Evolutionary conservation across 2,113 vertebrate genomes (phyloP), one percentile per base, ranked within the genome.

Genomic region (Panthera leo): DNA sequence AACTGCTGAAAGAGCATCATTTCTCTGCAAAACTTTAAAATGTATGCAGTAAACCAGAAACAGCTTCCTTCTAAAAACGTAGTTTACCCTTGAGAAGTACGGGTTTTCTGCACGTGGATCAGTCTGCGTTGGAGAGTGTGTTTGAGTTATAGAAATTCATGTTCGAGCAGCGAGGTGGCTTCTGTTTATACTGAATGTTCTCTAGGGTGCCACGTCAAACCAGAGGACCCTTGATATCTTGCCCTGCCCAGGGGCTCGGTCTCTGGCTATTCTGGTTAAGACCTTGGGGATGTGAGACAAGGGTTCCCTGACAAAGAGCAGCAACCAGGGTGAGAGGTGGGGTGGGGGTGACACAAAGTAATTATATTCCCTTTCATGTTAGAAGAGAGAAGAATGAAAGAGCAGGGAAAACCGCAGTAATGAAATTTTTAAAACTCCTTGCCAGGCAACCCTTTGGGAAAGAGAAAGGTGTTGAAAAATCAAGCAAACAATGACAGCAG

Each of bases 391-490:
- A n/a, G n/a, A 53, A 84, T 34, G n/a, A 61, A 95, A 84, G 51
- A 83, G 27, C 45, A 87, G 67, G 19, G 73, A 1, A 92, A 96
- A 93, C 82, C 68, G 67, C 42, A 73, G 68, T 65, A 53, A 78
- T 87, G 25, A 48, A 70, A 76, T 48, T 96, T 94, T 88, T 94
- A 4, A 7, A 87, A 82, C 75, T 91, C 53, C 82, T 94, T 53
- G 78, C 83, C 91, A 97, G 39, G 85, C 73, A 80, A 92, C 48
- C 68, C 48, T 91, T 68, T 21, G 70, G 88, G 67, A 75, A 87
- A 65, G 63, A 94, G 63, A 91, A 89, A 92, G 63, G 79, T 95
- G 65, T 84, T 91, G 73, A 86, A 80, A 98, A 93, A 84, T 91
- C 86, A 86, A 31, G 63, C 71, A 86, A 86, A 67, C 67, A 89